phyloP scores from a whole-genome alignment of 2,888 invertebrate species.

The Zygothrica quintamaculata region DNA sequence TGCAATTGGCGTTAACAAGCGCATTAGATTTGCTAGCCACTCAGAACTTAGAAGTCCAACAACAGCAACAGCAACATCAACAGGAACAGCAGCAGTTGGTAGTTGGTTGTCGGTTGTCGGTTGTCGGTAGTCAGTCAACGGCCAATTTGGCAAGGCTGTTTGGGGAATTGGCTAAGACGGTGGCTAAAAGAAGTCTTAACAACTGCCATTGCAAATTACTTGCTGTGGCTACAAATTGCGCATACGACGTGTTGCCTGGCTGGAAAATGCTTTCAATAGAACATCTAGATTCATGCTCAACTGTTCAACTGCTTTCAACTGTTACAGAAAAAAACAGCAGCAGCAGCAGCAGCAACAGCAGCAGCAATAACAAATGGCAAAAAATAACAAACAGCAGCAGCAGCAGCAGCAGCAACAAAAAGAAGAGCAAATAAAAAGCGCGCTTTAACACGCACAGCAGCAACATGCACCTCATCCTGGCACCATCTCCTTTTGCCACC shows the following conservation, averaged over 20 bases:
- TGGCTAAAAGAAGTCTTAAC: constrained; percentile 64
- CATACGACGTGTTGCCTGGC: constrained; percentile 60
- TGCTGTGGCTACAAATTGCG: constrained; percentile 65
- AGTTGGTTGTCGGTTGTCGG: constrained; percentile 23
- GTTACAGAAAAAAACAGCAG: constrained; percentile 36
- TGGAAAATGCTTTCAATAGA: constrained; percentile 43
- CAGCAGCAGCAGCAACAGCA: constrained; percentile 24
- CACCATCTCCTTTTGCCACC: neutral
- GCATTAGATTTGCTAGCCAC: constrained; percentile 72
- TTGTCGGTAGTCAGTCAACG: constrained; percentile 56
- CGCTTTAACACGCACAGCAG: constrained; percentile 77
- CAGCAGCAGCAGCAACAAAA: constrained; percentile 26
- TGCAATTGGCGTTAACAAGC: constrained; percentile 79
- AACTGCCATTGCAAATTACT: constrained; percentile 75
- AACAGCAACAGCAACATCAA: constrained; percentile 3
- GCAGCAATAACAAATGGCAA: constrained; percentile 9
- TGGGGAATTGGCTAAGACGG: constrained; percentile 68
- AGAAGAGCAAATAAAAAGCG: constrained; percentile 65
- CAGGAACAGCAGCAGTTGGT: too few relatives aligned
- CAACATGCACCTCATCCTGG: constrained; percentile 39
- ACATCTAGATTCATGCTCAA: constrained; percentile 23
- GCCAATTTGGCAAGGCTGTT: constrained; percentile 79
- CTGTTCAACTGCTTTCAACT: constrained; percentile 46
- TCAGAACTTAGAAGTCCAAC: neutral
- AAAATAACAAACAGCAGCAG: constrained; percentile 5